These are phyloP conservation scores for Siniperca obscura DNA, from an alignment of 2,797 vertebrate species.

Conservation along the genomic window DNA sequence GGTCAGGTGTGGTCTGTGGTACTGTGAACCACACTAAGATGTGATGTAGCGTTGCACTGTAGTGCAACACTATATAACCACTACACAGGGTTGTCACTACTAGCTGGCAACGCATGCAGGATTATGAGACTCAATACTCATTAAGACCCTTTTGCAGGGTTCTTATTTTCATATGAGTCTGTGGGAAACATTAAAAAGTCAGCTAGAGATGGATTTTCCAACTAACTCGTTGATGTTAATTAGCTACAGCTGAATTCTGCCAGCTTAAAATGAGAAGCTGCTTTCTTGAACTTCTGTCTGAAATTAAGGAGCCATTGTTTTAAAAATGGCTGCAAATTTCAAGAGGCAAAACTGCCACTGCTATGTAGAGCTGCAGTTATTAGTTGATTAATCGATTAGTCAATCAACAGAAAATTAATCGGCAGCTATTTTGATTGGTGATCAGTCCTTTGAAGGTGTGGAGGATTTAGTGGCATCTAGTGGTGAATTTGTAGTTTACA, in stretches of 20 bases:
- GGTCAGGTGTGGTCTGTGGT: not conserved
- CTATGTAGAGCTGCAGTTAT: too few relatives aligned
- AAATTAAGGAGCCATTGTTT: not conserved
- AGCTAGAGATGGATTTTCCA: not conserved
- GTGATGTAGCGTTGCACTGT: not conserved
- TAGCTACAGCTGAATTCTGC: not conserved
- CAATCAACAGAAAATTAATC: not conserved
- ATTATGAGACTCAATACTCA: not conserved
- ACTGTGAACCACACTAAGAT: not conserved
- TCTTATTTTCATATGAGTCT: not conserved
- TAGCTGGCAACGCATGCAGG: not conserved
- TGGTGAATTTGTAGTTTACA: too few relatives aligned
- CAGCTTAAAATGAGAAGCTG: not conserved
- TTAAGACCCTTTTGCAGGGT: not conserved
- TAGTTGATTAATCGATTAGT: not conserved
- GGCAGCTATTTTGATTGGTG: not conserved
- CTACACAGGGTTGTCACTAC: not conserved
- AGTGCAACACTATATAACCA: too few relatives aligned
- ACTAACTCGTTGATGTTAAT: not conserved
- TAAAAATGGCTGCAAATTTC: not conserved
- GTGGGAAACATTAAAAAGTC: not conserved
- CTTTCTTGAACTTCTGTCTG: not conserved
- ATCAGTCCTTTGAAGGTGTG: too few relatives aligned
- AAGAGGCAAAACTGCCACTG: too few relatives aligned
- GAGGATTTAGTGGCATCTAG: too few relatives aligned